Evolutionary conservation across 2,113 vertebrate genomes (phyloP), one percentile per base, ranked within the genome.

Genomic region (Eulemur macaco): DNA sequence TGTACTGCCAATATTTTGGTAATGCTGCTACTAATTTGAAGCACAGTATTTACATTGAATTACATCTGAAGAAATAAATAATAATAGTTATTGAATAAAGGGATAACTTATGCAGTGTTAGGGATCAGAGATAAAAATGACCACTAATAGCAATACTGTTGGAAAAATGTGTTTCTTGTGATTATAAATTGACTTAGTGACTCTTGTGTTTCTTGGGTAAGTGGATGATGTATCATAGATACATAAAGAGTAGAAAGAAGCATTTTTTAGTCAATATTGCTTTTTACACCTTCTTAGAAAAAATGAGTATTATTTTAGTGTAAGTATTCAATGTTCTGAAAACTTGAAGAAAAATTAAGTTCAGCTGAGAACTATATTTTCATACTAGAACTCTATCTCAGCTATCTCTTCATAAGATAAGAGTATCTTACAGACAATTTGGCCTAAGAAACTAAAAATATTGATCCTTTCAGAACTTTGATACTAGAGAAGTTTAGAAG

Each of bases 271-370:
- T 95, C 11, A 92, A 47, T 80, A 34, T 45, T 87, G 1, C 85
- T 4, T 9, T 90, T 95, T 34, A 64, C 0, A 78, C 2, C 13
- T 47, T 89, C 10, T 56, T 50, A 31, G 58, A 4, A 84, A 69
- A 31, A 66, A 31, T 77, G 5, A 78, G 23, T 74, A 42, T 50
- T 3, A 31, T 56, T 80, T 76, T 78, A 29, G 13, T 74, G 5
- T 92, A 90, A 92, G 92, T 86, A 91, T 68, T 89, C 11, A 50
- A 2, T 85, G 20, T 39, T 8, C 56, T 91, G 56, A 91, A 92
- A 92, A 74, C 0, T 20, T 89, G 60, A 73, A 95, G 47, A 84
- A 8, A 64, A 92, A 71, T 50, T 31, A 87, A 78, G 10, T 4
- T 15, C 39, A 54, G 8, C 47, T 81, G 1, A 50, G 29, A 60